Base-by-base conservation (phyloP, 2,797 vertebrate genomes). In the Salmo trutta region DNA sequence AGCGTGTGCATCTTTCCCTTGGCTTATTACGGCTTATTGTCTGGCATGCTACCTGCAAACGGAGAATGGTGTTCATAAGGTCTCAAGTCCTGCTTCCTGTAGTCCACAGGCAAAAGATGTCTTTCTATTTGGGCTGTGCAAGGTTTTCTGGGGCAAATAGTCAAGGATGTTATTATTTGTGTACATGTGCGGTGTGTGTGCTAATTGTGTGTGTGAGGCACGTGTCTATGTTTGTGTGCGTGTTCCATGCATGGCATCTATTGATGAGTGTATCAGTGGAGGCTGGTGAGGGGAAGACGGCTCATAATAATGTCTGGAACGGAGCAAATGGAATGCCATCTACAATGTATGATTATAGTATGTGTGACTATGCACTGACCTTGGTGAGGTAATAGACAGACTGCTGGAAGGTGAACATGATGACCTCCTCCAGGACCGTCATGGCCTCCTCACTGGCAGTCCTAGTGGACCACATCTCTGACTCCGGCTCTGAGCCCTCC, bases 381-480 rank as follows among this genome's bases (percentile, higher is more conserved):
- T 95, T 96, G 56, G 95, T 96, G 64, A 96, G 91, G 81, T 96
- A 95, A 88, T 95, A 96, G 84, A 96, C 94, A 0, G 93, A 93
- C 92, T 96, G 95, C 87, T 95, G 95, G 87, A 95, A 96, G 84
- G 93, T 95, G 82, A 95, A 96, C 95, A 96, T 95, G 89, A 96
- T 94, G 88, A 95, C 94, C 82, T 95, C 95, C 86, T 96, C 95
- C 83, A 96, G 83, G 72, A 95, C 95, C 0, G 95, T 95, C 94
- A 95, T 95, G 87, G 95, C 94, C 82, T 96, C 94, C 80, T 95
- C 94, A 33, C 95, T 94, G 78, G 94, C 93, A 1, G 82, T 71
- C 19, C 82, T 91, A 15, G 93, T 95, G 79, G 89, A 89, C 4
- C 86, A 80, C 76, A 94, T 86, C 88, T 95, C 90, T 19, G 87